Evolutionary conservation across 2,797 vertebrate genomes (phyloP), one percentile per base, ranked within the genome.

Genomic region (Squalus acanthias): DNA sequence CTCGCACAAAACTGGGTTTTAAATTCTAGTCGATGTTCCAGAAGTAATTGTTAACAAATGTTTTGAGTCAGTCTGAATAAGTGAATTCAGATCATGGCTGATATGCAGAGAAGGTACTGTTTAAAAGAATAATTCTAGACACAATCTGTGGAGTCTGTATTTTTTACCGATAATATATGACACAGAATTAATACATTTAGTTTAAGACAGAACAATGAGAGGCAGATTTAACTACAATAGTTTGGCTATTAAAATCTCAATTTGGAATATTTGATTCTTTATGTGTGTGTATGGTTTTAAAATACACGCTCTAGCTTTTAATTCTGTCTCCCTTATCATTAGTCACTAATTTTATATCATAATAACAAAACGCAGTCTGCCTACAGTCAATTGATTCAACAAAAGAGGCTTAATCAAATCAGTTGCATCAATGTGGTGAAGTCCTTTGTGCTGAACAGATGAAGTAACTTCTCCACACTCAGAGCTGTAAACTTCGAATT

Each of bases 391-490:
- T n/a, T 76, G 74, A 1, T 29, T n/a, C 74, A 76, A 29, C 74
- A 33, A 76, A 76, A 26, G 10, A 63, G 63, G 63, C 10, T 63
- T 7, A 63, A 63, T 63, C 63, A 5, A 63, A 63, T 63, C 63
- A 63, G 63, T 63, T 63, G 63, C 10, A 96, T 93, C 89, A 96
- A 89, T 96, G 94, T 63, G 96, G 97, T 96, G 69, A 95, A 97
- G 82, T 96, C 5, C 63, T 97, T 97, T 97, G 95, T 97, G 96
- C 96, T 96, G 72, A 96, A 97, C 96, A 97, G 96, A 96, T 97
- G 97, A 96, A 97, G 96, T 97, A 97, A 97, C 96, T 96, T 96
- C 26, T 72, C 70, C 26, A 72, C 24, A 29, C 70, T 72, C 5
- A 72, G 70, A 72, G 24, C 70, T 72, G 70, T 72, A 72, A 72